Conservation (phyloP, 2,113 vertebrate genomes). For the Microcebus ravelobensis region DNA sequence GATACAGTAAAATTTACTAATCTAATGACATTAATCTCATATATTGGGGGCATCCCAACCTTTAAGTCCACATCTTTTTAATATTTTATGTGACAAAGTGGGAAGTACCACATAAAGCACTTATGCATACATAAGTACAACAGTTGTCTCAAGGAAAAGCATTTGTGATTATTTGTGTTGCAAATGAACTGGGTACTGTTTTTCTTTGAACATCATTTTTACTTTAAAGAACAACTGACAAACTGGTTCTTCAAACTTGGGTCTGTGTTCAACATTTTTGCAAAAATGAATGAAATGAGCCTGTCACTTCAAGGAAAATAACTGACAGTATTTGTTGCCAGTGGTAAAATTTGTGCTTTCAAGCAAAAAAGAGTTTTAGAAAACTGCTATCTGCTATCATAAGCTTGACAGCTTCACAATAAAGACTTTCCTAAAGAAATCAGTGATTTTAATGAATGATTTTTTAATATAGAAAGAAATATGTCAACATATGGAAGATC, state of each 20-base stretch:
- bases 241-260: neutral
- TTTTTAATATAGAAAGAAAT: neutral
- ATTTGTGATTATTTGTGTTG: neutral
- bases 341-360: neutral
- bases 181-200: neutral
- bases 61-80: neutral
- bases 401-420: neutral
- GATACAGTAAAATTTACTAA: neutral
- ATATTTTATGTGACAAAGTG: neutral
- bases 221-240: neutral
- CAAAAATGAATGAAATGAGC: neutral
- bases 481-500: neutral
- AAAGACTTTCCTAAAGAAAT: neutral
- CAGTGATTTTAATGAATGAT: neutral
- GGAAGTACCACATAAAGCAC: neutral
- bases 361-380: neutral
- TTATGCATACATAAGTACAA: neutral
- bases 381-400: neutral
- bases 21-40: neutral
- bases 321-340: neutral
- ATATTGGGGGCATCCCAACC: neutral
- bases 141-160: neutral
- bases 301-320: neutral
- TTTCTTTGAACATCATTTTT: conserved; percentile 6
- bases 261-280: neutral